Base-by-base conservation (phyloP, 2,797 vertebrate genomes). In the Prunella strophiata region DNA sequence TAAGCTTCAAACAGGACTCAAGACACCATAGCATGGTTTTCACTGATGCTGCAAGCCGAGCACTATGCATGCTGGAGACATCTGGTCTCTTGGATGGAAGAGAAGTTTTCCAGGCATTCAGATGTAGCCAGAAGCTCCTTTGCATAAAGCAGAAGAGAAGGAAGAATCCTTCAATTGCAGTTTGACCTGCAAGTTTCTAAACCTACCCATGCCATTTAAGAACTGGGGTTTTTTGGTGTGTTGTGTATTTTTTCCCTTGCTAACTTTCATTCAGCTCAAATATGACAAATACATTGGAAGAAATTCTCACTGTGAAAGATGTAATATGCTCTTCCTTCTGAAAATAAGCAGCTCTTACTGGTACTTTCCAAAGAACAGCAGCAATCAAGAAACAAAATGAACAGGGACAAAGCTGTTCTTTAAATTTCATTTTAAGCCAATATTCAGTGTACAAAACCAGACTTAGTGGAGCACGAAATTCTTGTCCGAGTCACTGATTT, bases 401-500 rank as follows among this genome's bases (percentile, higher is more conserved):
- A 58, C 26, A 23, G 67, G 12, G 30, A 81, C 15, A 86, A 88
- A 88, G 29, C 15, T 63, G 34, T 59, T 85, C 16, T 30, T 65
- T 18, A 59, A 58, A 82, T 36, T 63, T 57, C 55, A 72, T 82
- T 87, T 84, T 52, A 93, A 84, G 76, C 36, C 34, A 5, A 72
- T 91, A 94, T 78, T 86, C 45, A 77, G 23, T 10, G 32, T 75
- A 75, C 34, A 78, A 91, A 87, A 80, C 74, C 55, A 59, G 71
- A 85, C 22, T 76, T 85, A 85, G 32, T 80, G 75, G 72, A 77
- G 78, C 89, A 88, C 0, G 32, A 93, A 91, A 96, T 79, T 87
- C 71, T 73, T 85, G 57, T 91, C 42, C 0, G 1, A 92, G 61
- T 88, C 85, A 89, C 38, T 61, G 85, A 91, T 87, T 40, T 57